Conservation (phyloP, 2,888 invertebrate genomes). For the Priapulus caudatus region DNA sequence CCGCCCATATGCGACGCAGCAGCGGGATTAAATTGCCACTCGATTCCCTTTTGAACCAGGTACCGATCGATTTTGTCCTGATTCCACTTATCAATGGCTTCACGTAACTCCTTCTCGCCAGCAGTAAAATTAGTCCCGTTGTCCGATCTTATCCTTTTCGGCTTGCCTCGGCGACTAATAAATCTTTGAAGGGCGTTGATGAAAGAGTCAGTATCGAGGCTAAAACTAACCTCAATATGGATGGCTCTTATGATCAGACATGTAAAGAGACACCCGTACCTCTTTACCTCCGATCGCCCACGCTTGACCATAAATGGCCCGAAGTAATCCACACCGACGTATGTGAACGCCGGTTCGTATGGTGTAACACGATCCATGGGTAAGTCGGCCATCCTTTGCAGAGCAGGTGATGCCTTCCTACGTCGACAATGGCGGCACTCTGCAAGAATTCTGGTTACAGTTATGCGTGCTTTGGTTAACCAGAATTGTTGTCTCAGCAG, state of each 20-base stretch:
- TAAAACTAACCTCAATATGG: conserved; percentile 6
- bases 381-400: conserved; percentile 11
- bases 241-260: conserved; percentile 8
- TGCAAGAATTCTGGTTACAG: neutral
- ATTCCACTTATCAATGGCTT: conserved; percentile 12
- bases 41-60: conserved; percentile 4
- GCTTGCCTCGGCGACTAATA: conserved; percentile 10
- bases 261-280: conserved; percentile 11
- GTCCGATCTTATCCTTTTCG: conserved; percentile 14
- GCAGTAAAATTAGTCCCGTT: conserved; percentile 20
- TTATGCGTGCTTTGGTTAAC: neutral
- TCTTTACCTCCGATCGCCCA: conserved; percentile 6
- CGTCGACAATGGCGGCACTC: neutral
- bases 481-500: neutral
- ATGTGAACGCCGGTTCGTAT: neutral
- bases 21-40: conserved; percentile 20
- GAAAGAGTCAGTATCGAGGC: conserved; percentile 7
- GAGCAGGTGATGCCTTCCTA: conserved; percentile 2
- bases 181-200: conserved; percentile 11
- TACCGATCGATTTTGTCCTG: conserved; percentile 5
- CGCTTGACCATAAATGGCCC: conserved; percentile 11
- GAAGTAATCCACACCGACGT: conserved; percentile 10
- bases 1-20: conserved; percentile 21
- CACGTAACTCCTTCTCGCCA: conserved; percentile 14
- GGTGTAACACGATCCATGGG: conserved; percentile 4